Evolutionary conservation across 2,113 vertebrate genomes (phyloP).

Genomic region (Mystacornis crossleyi): DNA sequence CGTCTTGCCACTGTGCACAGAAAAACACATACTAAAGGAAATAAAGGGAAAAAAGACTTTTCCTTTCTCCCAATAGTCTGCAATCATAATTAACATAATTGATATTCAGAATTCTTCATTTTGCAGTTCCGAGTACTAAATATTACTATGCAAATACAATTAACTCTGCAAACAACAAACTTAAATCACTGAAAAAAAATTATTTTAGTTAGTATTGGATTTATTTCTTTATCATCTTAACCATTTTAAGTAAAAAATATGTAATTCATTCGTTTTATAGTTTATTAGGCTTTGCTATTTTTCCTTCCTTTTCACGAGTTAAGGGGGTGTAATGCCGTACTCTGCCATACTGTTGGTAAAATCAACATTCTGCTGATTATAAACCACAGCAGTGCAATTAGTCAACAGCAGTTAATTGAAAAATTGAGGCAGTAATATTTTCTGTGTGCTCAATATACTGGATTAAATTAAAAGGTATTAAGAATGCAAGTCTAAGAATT

Average conservation of each 20-base stretch:
- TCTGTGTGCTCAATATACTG: neutral
- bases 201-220: neutral
- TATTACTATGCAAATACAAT: neutral
- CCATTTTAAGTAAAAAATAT: neutral
- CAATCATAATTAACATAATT: neutral
- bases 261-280: neutral
- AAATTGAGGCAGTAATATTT: neutral
- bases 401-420: neutral
- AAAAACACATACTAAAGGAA: neutral
- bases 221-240: neutral
- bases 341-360: neutral
- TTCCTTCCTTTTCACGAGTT: neutral
- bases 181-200: neutral
- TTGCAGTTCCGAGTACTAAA: neutral
- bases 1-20: neutral
- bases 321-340: neutral
- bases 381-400: neutral
- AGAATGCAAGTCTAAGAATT: neutral
- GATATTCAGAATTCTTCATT: constrained; percentile 17
- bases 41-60: neutral
- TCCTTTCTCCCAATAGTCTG: neutral
- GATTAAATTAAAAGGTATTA: neutral
- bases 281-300: neutral
- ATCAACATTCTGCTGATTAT: neutral
- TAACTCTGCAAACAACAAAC: constrained; percentile 2